Conservation (phyloP, 2,113 vertebrate species). For the Echinops telfairi region DNA sequence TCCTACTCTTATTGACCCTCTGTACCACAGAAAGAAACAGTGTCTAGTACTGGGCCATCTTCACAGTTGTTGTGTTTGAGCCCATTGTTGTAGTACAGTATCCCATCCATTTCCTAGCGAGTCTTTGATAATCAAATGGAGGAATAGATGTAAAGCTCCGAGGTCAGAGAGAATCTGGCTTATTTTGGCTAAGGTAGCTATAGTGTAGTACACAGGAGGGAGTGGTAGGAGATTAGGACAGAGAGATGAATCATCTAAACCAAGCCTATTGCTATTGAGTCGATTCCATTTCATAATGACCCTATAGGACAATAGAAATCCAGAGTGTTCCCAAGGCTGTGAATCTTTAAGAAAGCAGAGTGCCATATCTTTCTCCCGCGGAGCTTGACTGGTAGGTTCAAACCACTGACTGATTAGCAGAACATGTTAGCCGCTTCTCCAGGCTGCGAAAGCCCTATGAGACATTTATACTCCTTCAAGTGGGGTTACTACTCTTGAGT, state of each 20-base stretch:
- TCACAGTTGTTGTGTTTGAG: too few species aligned
- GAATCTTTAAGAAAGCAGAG: not conserved
- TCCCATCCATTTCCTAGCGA: too few species aligned
- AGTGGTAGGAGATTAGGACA: not conserved
- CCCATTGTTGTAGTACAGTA: too few species aligned
- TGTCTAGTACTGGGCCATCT: too few species aligned
- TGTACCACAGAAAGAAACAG: too few species aligned
- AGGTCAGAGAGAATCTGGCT: slow-evolving; percentile 34
- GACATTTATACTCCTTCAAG: too few species aligned
- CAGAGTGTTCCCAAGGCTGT: not conserved
- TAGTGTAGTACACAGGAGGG: not conserved
- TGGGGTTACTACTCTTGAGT: too few species aligned
- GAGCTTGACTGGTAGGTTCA: not conserved
- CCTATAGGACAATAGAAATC: not conserved
- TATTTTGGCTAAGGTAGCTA: not conserved
- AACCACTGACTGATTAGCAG: not conserved
- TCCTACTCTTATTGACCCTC: too few species aligned
- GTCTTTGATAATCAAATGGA: not conserved
- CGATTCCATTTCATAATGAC: not conserved
- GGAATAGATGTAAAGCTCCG: not conserved
- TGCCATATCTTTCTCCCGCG: not conserved
- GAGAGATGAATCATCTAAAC: not conserved
- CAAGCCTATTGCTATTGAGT: not conserved
- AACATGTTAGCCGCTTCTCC: not conserved
- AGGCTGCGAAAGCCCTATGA: not conserved